Evolutionary conservation across 2,888 invertebrate genomes (phyloP), one percentile per base, ranked within the genome.

Genomic region (Drosophila paranaensis): DNA sequence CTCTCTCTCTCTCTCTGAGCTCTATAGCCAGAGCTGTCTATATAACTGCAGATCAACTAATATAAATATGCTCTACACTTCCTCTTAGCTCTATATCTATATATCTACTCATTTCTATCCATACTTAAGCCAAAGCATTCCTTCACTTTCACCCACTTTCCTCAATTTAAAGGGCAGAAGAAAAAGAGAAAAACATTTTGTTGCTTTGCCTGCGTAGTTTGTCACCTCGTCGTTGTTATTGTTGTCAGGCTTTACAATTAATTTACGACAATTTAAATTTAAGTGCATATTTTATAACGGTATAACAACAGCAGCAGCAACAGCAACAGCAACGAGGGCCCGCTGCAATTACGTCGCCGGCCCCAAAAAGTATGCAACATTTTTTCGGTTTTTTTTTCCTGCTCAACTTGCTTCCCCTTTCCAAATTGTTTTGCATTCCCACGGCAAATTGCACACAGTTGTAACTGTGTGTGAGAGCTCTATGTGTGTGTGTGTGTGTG

Each of bases 181-280:
- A 35, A 27, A 27, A 33, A 33, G 11, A 16, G 16, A 13, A 6
- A 9, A 11, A 25, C n/a, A 53, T 54, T 20, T 51, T 45, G 45
- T 13, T 60, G 37, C 30, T 25, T 30, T 13, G 27, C 16, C 11
- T 6, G 8, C 37, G 25, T 40, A 45, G 42, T 16, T 68, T 67
- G 48, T 40, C 54, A 65, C 45, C 56, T 57, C 51, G 30, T 55
- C n/a, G 48, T 46, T 57, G 56, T 51, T 40, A 42, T 30, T 55
- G 55, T 33, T 42, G 68, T 4, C 45, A 6, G 56, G 57, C 69
- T 76, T 68, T 50, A 67, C 82, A 88, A 88, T 83, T 83, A 88
- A 85, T 85, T 82, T 77, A 82, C 71, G 68, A 82, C 80, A 77
- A 83, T 88, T 88, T 85, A 68, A 72, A 77, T 69, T 82, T 82